These are phyloP conservation scores for Sarcophaga caerulescens DNA, from an alignment of 2,888 invertebrate genomes.

Conservation along the genomic window DNA sequence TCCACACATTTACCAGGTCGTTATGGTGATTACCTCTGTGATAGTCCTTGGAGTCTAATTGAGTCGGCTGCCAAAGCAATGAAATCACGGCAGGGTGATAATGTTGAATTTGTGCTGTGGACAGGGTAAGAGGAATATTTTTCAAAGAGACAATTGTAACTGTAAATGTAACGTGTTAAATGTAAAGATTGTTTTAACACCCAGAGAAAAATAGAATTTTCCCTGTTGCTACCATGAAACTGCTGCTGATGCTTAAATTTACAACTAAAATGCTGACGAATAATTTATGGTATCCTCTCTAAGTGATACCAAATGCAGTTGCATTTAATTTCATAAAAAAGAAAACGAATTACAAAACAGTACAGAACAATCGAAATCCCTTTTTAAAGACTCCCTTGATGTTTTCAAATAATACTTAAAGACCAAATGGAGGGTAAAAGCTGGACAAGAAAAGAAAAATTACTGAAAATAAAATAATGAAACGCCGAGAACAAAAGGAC, in stretches of 20 bases:
- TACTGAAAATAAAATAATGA: slow-evolving; percentile 1
- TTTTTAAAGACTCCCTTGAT: slow-evolving; percentile 49
- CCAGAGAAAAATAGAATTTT: slow-evolving; percentile 1
- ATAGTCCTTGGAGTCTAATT: slow-evolving; percentile 93
- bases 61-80: slow-evolving; percentile 93
- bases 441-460: not conserved
- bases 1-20: slow-evolving; percentile 85
- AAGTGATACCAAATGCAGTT: slow-evolving; percentile 61
- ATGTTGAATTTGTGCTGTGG: slow-evolving; percentile 96
- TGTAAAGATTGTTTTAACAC: slow-evolving; percentile 36
- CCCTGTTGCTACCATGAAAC: not conserved
- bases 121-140: slow-evolving; percentile 87
- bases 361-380: slow-evolving; percentile 26
- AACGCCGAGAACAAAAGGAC: slow-evolving; percentile 35
- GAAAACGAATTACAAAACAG: not conserved
- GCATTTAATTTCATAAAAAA: slow-evolving; percentile 55
- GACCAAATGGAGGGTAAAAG: slow-evolving; percentile 29
- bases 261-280: slow-evolving; percentile 60
- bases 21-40: slow-evolving; percentile 92
- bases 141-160: too few species aligned
- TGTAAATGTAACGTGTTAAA: too few species aligned
- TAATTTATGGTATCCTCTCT: slow-evolving; percentile 54
- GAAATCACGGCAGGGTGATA: slow-evolving; percentile 91
- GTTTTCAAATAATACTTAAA: slow-evolving; percentile 39
- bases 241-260: slow-evolving; percentile 19